Conservation (phyloP, 2,113 vertebrate genomes). For the Corynorhinus townsendii region DNA sequence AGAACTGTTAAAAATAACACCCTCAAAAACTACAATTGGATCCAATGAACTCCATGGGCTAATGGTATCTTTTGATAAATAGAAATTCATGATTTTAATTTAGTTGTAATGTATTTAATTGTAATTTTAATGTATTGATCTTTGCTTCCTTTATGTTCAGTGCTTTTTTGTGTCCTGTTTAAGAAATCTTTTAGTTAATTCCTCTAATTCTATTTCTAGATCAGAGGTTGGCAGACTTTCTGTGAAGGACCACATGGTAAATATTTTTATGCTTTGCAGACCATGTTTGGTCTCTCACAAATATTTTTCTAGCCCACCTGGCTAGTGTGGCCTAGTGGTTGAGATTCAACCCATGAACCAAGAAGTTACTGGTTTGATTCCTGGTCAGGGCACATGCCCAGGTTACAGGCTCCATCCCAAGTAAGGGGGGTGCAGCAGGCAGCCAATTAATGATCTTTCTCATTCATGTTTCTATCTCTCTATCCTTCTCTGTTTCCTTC, state of each 20-base stretch:
- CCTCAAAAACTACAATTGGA: neutral
- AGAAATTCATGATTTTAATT: conserved; percentile 25
- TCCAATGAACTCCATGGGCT: neutral
- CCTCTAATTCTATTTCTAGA: neutral
- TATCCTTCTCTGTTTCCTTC: no score
- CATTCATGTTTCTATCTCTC: no score
- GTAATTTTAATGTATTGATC: neutral
- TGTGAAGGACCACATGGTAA: neutral
- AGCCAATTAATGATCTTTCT: no score
- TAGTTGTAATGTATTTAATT: neutral
- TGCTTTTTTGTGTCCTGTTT: conserved; percentile 30
- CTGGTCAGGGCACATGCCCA: neutral
- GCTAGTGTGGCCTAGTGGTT: neutral
- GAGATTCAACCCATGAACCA: neutral
- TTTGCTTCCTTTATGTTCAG: neutral
- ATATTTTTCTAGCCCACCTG: neutral
- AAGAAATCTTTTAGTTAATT: neutral
- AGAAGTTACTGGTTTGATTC: neutral
- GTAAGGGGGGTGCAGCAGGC: no score
- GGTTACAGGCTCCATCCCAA: no score
- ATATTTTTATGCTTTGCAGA: conserved; percentile 3
- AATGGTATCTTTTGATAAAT: neutral
- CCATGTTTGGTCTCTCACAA: neutral
- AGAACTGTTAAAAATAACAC: neutral
- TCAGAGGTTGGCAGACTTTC: neutral